A percentile compares a stretch with the other conserved stretches of the same genome.
Evolutionary conservation across 2,888 invertebrate genomes (phyloP).

Genomic region (Sthenelais limicola): DNA sequence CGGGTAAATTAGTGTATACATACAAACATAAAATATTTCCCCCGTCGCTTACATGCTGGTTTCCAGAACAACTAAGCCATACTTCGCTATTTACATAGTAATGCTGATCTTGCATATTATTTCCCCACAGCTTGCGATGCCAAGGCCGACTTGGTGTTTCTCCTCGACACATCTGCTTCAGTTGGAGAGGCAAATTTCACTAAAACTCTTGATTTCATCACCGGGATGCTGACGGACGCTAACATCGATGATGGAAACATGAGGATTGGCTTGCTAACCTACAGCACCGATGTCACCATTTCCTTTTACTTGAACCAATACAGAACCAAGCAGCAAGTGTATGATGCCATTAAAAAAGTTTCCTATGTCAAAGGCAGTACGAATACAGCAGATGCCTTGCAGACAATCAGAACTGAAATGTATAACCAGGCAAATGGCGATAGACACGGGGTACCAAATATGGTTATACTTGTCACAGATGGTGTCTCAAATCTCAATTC

Average conservation of each 20-base stretch:
- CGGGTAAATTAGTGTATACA: no score
- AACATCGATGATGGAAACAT: conserved; percentile 48
- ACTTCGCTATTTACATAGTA: neutral
- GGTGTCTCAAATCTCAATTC: conserved; percentile 51
- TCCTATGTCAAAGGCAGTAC: conserved; percentile 41
- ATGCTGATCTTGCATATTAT: neutral
- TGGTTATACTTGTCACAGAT: conserved; percentile 57
- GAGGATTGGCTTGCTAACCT: conserved; percentile 48
- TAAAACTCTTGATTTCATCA: conserved; percentile 45
- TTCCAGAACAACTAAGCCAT: neutral
- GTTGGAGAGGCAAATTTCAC: conserved; percentile 45
- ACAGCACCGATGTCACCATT: conserved; percentile 40
- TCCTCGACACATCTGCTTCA: conserved; percentile 49
- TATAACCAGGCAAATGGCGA: conserved; percentile 50
- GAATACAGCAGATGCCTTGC: conserved; percentile 39
- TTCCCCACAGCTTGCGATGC: conserved; percentile 40
- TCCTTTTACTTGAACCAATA: conserved; percentile 45
- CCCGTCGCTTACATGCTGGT: no score
- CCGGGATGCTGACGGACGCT: conserved; percentile 43
- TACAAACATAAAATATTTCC: no score
- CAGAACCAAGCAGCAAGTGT: conserved; percentile 30
- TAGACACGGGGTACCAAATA: conserved; percentile 53
- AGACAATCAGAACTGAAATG: conserved; percentile 43
- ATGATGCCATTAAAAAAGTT: conserved; percentile 28
- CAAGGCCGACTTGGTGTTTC: conserved; percentile 48